Percentiles rank a stretch among this genome's conserved stretches.
Conservation (phyloP, 2,113 vertebrate genomes). For the Neopipo cinnamomea region DNA sequence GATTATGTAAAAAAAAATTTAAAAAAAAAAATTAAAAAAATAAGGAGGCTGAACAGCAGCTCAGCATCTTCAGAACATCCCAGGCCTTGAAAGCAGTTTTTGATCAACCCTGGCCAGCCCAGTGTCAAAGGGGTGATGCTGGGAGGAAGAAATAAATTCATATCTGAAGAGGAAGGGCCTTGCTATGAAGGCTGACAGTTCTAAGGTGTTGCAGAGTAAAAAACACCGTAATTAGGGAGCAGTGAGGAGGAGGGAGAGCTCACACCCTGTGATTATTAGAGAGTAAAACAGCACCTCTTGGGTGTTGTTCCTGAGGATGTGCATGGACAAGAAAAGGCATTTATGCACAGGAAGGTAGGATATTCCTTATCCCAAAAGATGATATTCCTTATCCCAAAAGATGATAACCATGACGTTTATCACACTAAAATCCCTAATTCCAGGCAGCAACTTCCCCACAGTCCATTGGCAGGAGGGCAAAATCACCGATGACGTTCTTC, state of each 20-base stretch:
- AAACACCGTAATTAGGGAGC: not conserved
- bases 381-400: not conserved
- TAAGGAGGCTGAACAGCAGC: not conserved
- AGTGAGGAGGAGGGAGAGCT: not conserved
- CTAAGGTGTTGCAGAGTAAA: not conserved
- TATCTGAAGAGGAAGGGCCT: not conserved
- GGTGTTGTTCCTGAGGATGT: not conserved
- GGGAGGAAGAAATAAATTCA: not conserved
- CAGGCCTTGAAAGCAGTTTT: not conserved
- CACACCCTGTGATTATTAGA: not conserved
- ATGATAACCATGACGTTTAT: not conserved
- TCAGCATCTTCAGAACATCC: not conserved
- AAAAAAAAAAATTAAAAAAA: too few relatives aligned
- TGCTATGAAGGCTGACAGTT: not conserved
- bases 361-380: not conserved
- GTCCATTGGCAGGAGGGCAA: not conserved
- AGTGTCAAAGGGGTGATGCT: not conserved
- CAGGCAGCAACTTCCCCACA: not conserved
- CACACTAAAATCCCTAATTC: not conserved
- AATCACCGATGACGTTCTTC: not conserved
- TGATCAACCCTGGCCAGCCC: not conserved
- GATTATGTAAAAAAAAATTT: not conserved
- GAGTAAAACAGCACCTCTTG: not conserved
- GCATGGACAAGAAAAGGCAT: not conserved
- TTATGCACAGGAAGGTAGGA: not conserved